Conservation (phyloP, 2,797 vertebrate species). For the Helostoma temminkii region DNA sequence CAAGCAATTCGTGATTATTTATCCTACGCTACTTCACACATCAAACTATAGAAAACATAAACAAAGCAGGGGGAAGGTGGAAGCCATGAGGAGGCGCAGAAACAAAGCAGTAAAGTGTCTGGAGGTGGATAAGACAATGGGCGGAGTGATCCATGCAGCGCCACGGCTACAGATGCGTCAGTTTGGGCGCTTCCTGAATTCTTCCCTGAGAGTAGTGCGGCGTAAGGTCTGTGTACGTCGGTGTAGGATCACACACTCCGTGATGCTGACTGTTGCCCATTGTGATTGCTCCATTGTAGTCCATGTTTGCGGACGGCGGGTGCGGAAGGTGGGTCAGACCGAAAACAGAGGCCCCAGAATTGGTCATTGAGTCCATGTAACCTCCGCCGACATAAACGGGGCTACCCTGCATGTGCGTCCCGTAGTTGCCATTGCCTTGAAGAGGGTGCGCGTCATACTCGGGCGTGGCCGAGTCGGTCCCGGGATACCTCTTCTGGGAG, state of each 20-base stretch:
- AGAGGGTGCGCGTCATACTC: constrained; percentile 94
- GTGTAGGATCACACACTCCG: constrained; percentile 93
- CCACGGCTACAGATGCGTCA: constrained; percentile 96
- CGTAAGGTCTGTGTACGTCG: constrained; percentile 97
- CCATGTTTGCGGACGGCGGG: constrained; percentile 91
- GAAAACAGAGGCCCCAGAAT: constrained; percentile 93
- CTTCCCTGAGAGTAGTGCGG: constrained; percentile 99
- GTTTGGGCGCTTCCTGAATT: constrained; percentile 99
- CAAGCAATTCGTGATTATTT: constrained; percentile 92
- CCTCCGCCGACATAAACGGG: constrained; percentile 95
- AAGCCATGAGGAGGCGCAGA: constrained; percentile 72
- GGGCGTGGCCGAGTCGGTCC: constrained; percentile 91
- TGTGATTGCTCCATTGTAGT: constrained; percentile 93
- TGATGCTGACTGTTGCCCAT: constrained; percentile 95
- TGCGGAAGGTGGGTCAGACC: constrained; percentile 95
- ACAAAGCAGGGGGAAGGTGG: constrained; percentile 73
- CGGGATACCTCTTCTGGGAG: constrained; percentile 94
- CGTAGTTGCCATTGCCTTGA: constrained; percentile 93
- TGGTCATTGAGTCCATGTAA: constrained; percentile 94
- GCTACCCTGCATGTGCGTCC: constrained; percentile 96
- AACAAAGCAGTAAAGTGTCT: constrained; percentile 77
- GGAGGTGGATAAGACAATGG: constrained; percentile 81
- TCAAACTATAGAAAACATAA: constrained; percentile 88
- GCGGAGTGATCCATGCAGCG: constrained; percentile 76
- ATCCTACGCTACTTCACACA: constrained; percentile 89